Percentiles rank a stretch among this genome's conserved stretches.
phyloP scores from a whole-genome alignment of 2,113 vertebrate genomes.

The Dicerorhinus sumatrensis region DNA sequence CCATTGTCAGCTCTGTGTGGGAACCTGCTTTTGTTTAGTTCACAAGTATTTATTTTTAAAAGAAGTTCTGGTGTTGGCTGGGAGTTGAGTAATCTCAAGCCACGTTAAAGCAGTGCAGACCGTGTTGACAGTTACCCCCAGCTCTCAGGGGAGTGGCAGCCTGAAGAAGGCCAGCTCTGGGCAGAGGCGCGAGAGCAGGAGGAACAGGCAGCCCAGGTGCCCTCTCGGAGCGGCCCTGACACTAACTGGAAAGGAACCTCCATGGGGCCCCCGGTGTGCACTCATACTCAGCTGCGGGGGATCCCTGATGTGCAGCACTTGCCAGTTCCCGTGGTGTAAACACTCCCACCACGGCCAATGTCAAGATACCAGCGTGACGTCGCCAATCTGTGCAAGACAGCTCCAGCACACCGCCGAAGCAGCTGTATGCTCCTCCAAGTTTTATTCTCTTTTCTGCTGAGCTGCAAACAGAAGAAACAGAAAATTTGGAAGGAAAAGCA shows the following conservation, averaged over 20 bases:
- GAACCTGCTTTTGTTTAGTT: background rate
- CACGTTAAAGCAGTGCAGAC: background rate
- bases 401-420: rapidly evolving
- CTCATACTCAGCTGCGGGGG: background rate
- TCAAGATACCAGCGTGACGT: rapidly evolving
- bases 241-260: background rate
- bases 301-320: rapidly evolving
- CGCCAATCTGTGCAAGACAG: rapidly evolving
- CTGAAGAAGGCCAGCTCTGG: rapidly evolving
- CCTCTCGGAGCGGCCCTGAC: rapidly evolving
- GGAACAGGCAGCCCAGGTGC: rapidly evolving
- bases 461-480: background rate
- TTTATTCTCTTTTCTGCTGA: background rate
- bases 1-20: rapidly evolving
- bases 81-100: background rate
- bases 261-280: rapidly evolving
- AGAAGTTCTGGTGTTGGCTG: background rate
- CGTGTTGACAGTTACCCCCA: rapidly evolving
- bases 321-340: background rate
- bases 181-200: rapidly evolving
- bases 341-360: rapidly evolving
- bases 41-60: constrained; percentile 4
- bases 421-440: background rate
- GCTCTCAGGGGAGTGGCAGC: rapidly evolving
- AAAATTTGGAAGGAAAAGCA: background rate